A percentile compares a stretch with the other conserved stretches of the same genome.
Conservation (phyloP, 2,888 invertebrate genomes). For the Andrena chrysosceles region DNA sequence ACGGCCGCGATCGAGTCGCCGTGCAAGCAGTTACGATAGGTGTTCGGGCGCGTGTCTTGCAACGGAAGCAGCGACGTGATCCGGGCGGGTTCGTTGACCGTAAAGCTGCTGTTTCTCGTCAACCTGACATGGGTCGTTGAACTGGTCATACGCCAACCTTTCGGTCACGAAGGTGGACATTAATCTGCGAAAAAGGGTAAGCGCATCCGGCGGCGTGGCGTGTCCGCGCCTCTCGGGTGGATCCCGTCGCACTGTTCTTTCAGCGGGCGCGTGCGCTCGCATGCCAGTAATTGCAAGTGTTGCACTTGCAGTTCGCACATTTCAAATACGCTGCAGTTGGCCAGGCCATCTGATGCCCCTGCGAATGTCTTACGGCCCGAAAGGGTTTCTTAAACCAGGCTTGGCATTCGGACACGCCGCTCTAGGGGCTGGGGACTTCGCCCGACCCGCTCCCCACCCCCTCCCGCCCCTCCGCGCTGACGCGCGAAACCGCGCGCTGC, state of each 20-base stretch:
- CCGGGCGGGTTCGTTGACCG: constrained; percentile 52
- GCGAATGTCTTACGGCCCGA: constrained; percentile 34
- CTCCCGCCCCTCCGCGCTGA: neutral
- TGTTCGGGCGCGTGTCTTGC: constrained; percentile 24
- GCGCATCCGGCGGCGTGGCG: constrained; percentile 74
- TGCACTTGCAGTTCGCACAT: constrained; percentile 66
- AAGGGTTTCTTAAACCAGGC: constrained; percentile 38
- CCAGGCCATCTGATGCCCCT: constrained; percentile 65
- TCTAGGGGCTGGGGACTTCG: constrained; percentile 11
- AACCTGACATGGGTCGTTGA: constrained; percentile 66
- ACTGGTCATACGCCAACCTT: constrained; percentile 60
- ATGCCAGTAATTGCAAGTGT: constrained; percentile 60
- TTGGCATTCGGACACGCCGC: neutral
- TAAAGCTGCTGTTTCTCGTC: constrained; percentile 36
- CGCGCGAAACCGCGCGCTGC: neutral
- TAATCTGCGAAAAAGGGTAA: constrained; percentile 75
- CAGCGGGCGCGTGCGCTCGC: constrained; percentile 41
- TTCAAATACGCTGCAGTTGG: constrained; percentile 51
- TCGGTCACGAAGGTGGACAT: constrained; percentile 72
- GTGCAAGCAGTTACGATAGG: constrained; percentile 21
- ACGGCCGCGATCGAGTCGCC: constrained; percentile 31
- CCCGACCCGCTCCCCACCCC: too few species aligned
- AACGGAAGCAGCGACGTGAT: constrained; percentile 35
- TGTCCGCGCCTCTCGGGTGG: constrained; percentile 67
- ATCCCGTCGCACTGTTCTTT: constrained; percentile 52